Percentiles rank a stretch among this genome's conserved stretches.
Conservation (phyloP, 2,797 vertebrate species). For the Lutjanus argentimaculatus region DNA sequence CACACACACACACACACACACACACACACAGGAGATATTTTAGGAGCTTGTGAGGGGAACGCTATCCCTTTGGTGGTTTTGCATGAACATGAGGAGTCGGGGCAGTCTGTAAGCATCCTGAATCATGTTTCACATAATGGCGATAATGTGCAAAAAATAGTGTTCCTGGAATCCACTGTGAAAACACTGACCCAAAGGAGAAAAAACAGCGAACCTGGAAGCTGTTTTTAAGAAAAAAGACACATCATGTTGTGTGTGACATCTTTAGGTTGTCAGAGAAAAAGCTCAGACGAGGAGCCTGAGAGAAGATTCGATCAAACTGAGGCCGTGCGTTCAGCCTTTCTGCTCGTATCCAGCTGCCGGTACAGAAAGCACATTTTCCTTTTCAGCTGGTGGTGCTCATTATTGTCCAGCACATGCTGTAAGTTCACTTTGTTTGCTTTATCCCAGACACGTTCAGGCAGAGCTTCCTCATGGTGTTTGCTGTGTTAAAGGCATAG, state of each 20-base stretch:
- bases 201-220: neutral
- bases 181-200: neutral
- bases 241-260: neutral
- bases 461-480: neutral
- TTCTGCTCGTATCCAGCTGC: slow-evolving; percentile 6
- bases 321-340: slow-evolving; percentile 12
- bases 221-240: slow-evolving; percentile 1
- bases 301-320: slow-evolving; percentile 13
- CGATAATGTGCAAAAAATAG: slow-evolving; percentile 42
- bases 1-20: neutral
- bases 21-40: slow-evolving; percentile 46
- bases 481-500: neutral
- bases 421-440: slow-evolving; percentile 11
- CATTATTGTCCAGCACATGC: slow-evolving; percentile 25
- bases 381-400: slow-evolving; percentile 6
- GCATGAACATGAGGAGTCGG: slow-evolving; percentile 26
- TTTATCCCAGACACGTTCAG: slow-evolving; percentile 25
- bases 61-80: slow-evolving; percentile 41
- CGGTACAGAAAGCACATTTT: slow-evolving; percentile 7
- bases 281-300: neutral
- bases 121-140: slow-evolving; percentile 54
- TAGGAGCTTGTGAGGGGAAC: slow-evolving; percentile 32
- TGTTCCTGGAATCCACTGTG: slow-evolving; percentile 28
- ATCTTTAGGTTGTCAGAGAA: slow-evolving; percentile 3
- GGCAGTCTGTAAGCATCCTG: slow-evolving; percentile 15